Evolutionary conservation across 2,797 vertebrate genomes (phyloP), one percentile per base, ranked within the genome.

Genomic region (Lateolabrax maculatus): DNA sequence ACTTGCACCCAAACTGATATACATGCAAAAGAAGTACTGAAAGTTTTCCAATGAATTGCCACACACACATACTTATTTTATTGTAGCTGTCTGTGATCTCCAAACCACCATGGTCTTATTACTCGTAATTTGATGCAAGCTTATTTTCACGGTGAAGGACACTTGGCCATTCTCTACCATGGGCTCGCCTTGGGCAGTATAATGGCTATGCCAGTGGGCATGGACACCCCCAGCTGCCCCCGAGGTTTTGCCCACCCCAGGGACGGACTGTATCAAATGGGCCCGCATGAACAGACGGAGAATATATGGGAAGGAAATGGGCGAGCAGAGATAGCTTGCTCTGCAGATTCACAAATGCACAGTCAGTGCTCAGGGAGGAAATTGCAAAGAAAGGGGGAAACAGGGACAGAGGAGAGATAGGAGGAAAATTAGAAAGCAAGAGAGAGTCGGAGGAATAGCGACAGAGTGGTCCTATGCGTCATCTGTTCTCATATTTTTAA

Each of bases 401-500:
- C 23, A 25, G 41, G 58, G 68, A 80, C 44, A 44, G 52, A 49
- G 65, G n/a, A 64, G 67, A 67, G 39, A 48, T 60, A 29, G 65
- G 13, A 49, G 34, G 62, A 49, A 66, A 77, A 80, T 66, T 48
- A 73, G 55, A 76, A 62, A 19, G 16, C 21, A 21, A 71, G 37
- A 64, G 55, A 31, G 29, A 71, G 73, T 80, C 37, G n/a, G 48
- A 73, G 44, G 23, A 83, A 75, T 62, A 61, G 68, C 80, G 79
- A 70, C 60, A 39, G 34, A 76, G 57, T 12, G 49, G 13, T 36
- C 44, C 61, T 39, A 63, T 78, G 78, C 70, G 55, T 91, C 75
- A 81, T 85, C 75, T 67, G 64, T 71, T 75, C 75, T 86, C 80
- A 84, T 86, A 77, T 86, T 83, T 87, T 89, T 69, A 66, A 62